A percentile compares a stretch with the other conserved stretches of the same genome.
phyloP scores from a whole-genome alignment of 2,113 vertebrate species.

The Rhizomys pruinosus region DNA sequence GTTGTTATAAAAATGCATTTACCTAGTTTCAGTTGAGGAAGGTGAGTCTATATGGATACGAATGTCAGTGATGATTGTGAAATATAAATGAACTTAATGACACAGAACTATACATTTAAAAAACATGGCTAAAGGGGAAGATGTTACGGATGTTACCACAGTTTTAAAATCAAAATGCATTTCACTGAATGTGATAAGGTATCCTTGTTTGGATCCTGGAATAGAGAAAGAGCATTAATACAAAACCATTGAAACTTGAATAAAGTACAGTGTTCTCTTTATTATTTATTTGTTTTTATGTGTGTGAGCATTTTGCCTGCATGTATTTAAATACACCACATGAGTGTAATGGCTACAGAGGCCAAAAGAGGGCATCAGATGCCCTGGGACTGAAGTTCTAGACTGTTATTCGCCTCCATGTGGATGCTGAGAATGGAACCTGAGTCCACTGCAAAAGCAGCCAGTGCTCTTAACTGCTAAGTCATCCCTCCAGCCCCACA shows the following conservation, averaged over 20 bases:
- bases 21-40: constrained; percentile 49
- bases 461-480: too few relatives aligned
- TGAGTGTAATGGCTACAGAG: too few relatives aligned
- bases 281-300: background rate
- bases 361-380: too few relatives aligned
- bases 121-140: constrained; percentile 1
- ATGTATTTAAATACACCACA: too few relatives aligned
- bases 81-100: constrained; percentile 51
- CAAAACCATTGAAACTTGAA: constrained; percentile 37
- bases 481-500: too few relatives aligned
- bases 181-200: constrained; percentile 18
- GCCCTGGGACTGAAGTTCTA: too few relatives aligned
- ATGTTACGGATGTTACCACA: constrained; percentile 29
- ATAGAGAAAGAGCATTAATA: background rate
- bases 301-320: too few relatives aligned
- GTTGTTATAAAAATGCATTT: constrained; percentile 45
- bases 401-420: too few relatives aligned
- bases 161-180: constrained; percentile 9
- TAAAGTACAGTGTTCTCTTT: background rate
- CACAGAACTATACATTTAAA: constrained; percentile 40
- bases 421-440: too few relatives aligned
- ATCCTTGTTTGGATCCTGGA: constrained; percentile 13
- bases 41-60: constrained; percentile 52
- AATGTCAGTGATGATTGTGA: background rate
- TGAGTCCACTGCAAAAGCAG: too few relatives aligned